Conservation (phyloP, 2,797 vertebrate genomes). For the Platalea minor region DNA sequence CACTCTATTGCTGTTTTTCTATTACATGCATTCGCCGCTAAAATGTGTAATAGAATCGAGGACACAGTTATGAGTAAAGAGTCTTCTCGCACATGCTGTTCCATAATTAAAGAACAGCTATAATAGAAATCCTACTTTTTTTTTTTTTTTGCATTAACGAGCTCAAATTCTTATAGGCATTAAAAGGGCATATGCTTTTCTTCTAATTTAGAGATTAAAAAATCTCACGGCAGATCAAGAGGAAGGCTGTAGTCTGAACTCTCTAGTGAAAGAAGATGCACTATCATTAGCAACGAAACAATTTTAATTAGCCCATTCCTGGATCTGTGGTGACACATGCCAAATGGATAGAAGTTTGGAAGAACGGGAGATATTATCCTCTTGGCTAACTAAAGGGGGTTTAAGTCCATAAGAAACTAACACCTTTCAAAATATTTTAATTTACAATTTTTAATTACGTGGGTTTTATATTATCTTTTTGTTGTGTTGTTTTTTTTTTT, state of each 20-base stretch:
- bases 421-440: neutral
- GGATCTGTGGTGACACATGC: neutral
- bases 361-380: neutral
- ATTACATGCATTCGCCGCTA: conserved; percentile 1
- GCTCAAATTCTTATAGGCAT: conserved; percentile 57
- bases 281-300: conserved; percentile 35
- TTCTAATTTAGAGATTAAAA: conserved; percentile 60
- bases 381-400: neutral
- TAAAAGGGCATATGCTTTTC: conserved; percentile 54
- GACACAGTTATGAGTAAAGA: conserved; percentile 55
- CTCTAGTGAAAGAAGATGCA: conserved; percentile 23
- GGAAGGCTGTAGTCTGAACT: conserved; percentile 30
- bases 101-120: conserved; percentile 67
- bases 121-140: conserved; percentile 38
- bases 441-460: neutral
- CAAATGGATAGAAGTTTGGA: neutral
- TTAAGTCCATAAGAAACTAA: neutral
- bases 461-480: neutral
- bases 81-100: conserved; percentile 57
- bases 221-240: conserved; percentile 51
- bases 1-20: conserved; percentile 51
- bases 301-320: conserved; percentile 52
- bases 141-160: conserved; percentile 36
- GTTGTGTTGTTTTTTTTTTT: neutral
- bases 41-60: conserved; percentile 47